Base-by-base conservation (phyloP, 2,888 invertebrate species). In the Scaptomyza reducta region DNA sequence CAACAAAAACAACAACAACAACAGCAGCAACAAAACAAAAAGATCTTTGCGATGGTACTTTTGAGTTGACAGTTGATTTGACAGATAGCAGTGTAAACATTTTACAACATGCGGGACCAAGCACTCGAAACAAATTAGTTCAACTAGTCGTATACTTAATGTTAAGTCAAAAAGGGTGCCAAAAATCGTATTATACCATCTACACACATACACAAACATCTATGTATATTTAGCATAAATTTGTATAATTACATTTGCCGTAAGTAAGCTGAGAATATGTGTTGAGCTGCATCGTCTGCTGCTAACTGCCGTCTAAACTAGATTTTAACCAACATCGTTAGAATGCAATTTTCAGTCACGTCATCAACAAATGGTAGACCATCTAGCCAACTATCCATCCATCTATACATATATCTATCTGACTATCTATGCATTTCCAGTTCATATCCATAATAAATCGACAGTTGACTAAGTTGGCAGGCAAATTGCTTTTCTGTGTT, bases 1-100 rank as follows among this genome's bases (percentile, higher is more conserved):
- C 87, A 70, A 61, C 85, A 83, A 72, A 76, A 83, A 73, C 51
- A 49, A 31, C 57, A 25, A 35, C 44, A 69, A 10, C 57, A 57
- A 31, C 27, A 27, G 7, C 27, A 27, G 57, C 40, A 59, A 16
- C 25, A 49, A 69, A 74, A 70, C 57, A 54, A 33, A 41, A 22
- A 64, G 64, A 72, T 64, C 57, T 75, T 75, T 55, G 40, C 44
- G 82, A 70, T 79, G 86, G 72, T 74, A 74, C 72, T 78, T 77
- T 70, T 79, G 70, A 78, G 82, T 84, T 89, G 89, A 89, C 89
- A 87, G 89, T 83, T 89, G 89, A 89, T 87, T 86, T 89, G 89
- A 89, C 89, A 87, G 89, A 89, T 89, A 89, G 72, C 77, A 89
- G 84, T 67, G 77, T 80, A 87, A 88, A 89, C 80, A 79, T 83